Conservation (phyloP, 2,888 invertebrate species). For the Agriopis aurantiaria region DNA sequence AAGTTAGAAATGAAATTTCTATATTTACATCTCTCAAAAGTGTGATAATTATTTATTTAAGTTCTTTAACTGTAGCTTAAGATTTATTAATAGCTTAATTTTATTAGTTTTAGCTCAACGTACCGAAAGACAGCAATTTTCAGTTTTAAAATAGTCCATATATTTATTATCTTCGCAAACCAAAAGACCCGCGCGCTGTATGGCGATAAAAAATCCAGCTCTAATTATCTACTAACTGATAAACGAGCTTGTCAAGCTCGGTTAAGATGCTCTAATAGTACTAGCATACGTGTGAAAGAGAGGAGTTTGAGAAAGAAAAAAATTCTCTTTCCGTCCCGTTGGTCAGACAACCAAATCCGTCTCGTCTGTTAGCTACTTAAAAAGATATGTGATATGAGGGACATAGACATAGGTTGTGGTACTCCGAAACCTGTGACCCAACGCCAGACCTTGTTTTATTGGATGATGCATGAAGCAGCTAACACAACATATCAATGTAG, state of each 20-base stretch:
- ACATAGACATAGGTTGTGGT: too few species aligned
- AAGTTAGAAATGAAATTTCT: conserved; percentile 28
- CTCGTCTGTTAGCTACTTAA: too few species aligned
- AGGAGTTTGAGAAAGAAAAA: too few species aligned
- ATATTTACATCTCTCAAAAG: conserved; percentile 52
- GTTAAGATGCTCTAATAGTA: too few species aligned
- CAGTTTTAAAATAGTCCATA: conserved; percentile 51
- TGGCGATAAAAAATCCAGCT: neutral
- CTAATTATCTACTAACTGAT: neutral
- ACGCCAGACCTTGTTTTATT: too few species aligned
- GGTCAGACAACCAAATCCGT: too few species aligned
- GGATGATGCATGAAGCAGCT: neutral
- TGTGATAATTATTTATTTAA: conserved; percentile 66
- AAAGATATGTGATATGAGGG: too few species aligned
- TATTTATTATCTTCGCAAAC: neutral
- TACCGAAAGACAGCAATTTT: conserved; percentile 60
- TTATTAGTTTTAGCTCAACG: conserved; percentile 60
- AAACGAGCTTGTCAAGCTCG: too few species aligned
- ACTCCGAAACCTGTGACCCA: too few species aligned
- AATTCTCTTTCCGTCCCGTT: too few species aligned
- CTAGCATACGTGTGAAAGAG: too few species aligned
- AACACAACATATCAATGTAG: conserved; percentile 1
- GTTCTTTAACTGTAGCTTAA: conserved; percentile 22
- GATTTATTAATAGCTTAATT: conserved; percentile 27
- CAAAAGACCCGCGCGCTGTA: neutral